Evolutionary conservation across 2,888 invertebrate genomes (phyloP), one percentile per base, ranked within the genome.

Genomic region (Oxycera nigricornis): DNA sequence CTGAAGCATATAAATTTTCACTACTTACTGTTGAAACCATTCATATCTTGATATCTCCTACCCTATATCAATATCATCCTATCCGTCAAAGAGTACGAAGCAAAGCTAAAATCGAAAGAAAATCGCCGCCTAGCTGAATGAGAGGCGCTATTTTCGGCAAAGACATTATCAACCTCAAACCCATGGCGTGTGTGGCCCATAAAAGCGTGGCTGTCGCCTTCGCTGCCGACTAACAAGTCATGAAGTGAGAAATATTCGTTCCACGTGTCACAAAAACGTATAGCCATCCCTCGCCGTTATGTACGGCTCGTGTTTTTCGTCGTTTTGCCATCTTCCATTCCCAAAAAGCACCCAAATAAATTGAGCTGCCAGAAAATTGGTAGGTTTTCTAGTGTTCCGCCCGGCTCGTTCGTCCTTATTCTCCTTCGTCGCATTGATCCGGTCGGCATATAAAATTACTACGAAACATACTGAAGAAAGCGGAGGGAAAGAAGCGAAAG

Each of bases 161-260:
- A 55, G 70, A 70, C 70, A 70, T 70, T 70, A 70, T 70, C 70
- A 68, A 70, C 52, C 70, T 52, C 70, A 70, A 70, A 52, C 52
- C 70, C 17, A 39, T 30, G 14, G 35, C 22, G 52, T 70, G 55
- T 70, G 52, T 70, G 14, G 30, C 35, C 70, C 55, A 70, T 70
- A 70, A 52, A 70, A 65, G 65, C 41, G 22, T 30, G 17, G 39
- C 62, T 26, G 28, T 62, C 22, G 39, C 31, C 39, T 46, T 46
- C 46, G 61, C 22, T 70, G 22, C 55, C 70, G 70, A 52, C 70
- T 55, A 70, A 70, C 52, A 70, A 70, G 70, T 52, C 55, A 55
- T 70, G 70, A 70, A 70, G 70, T 70, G 70, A 52, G 55, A 70
- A 50, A 70, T 70, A 70, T 70, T 55, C 55, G 22, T 52, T 52